Base-by-base conservation (phyloP, 2,888 invertebrate species). In the Magallana nippona region DNA sequence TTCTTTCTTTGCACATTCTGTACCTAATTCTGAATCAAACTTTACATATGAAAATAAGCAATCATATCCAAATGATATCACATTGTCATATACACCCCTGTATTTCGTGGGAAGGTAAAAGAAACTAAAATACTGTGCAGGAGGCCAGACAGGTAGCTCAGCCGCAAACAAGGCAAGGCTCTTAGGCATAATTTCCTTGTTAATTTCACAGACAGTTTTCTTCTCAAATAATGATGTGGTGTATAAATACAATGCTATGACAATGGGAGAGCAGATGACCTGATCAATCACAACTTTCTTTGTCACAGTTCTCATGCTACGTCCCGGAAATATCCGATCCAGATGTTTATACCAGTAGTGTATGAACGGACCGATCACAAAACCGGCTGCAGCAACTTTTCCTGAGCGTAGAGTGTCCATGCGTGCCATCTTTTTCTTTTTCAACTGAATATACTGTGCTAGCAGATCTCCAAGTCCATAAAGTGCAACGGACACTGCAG, bases 101-200 rank as follows among this genome's bases (percentile, higher is more conserved):
- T 96, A 98, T 90, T 95, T 96, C 11, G 96, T 96, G 13, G 98
- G 97, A 88, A 98, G 94, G 92, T 97, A 96, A 94, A 97, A 97
- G 94, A 98, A 98, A 94, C 98, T 98, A n/a, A 98, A 95, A 71
- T 97, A 95, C 94, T 98, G 98, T 0, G 98, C 98, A 10, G 97
- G 97, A 0, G 98, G 98, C 98, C 98, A 98, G 55, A 98, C 96
- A 10, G 97, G 93, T 97, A 98, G 98, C 93, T 98, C 98, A 10
- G 97, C 98, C 80, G 96, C 95, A 92, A 98, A 98, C 15, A 98
- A 94, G 88, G 95, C 96, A 95, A 96, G 96, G 27, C 97, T 97
- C 94, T 98, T 98, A 55, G 87, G 87, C 17, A 81, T 78, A 10
- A 89, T 79, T 79, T 91, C 90, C 62, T 83, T 80, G 82, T 88